These are phyloP conservation scores for Sinocyclocheilus anophthalmus DNA, from an alignment of 2,113 vertebrate genomes.

Conservation along the genomic window DNA sequence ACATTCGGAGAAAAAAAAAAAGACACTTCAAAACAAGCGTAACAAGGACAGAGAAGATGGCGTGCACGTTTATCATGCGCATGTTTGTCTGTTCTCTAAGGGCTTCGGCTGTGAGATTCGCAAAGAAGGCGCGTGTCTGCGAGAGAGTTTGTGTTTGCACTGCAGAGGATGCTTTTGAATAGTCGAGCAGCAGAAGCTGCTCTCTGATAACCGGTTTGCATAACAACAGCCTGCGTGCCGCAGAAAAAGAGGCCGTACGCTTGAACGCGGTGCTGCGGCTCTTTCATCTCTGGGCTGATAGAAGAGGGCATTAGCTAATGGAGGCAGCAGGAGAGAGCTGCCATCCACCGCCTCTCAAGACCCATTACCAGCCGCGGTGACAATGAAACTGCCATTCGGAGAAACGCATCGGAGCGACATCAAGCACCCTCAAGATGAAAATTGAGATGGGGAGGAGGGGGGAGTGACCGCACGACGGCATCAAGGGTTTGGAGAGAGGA, in stretches of 20 bases:
- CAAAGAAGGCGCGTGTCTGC: neutral
- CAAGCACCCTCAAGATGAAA: constrained; percentile 74
- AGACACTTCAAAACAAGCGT: neutral
- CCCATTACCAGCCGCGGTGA: constrained; percentile 71
- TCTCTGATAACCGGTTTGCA: constrained; percentile 54
- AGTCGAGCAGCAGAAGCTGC: constrained; percentile 1
- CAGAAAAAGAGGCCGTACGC: constrained; percentile 6
- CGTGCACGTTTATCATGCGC: neutral
- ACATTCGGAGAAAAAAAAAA: neutral
- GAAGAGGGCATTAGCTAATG: constrained; percentile 81
- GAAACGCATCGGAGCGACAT: constrained; percentile 61
- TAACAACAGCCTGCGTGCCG: constrained; percentile 43
- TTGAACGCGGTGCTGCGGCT: constrained; percentile 42
- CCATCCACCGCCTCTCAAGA: constrained; percentile 73
- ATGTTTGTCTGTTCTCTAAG: neutral
- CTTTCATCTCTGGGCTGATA: constrained; percentile 68
- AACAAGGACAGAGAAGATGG: neutral
- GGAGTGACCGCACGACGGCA: neutral
- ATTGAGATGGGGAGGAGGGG: constrained; percentile 51
- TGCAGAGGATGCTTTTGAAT: constrained; percentile 16
- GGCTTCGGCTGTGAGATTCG: neutral
- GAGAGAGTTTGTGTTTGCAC: constrained; percentile 22
- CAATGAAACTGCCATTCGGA: constrained; percentile 73
- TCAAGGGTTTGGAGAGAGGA: constrained; percentile 28
- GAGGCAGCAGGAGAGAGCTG: constrained; percentile 67